Evolutionary conservation across 1,140 invertebrate genomes (phyloP), one percentile per base, ranked within the genome.

Genomic region (Macrostomum lignano): DNA sequence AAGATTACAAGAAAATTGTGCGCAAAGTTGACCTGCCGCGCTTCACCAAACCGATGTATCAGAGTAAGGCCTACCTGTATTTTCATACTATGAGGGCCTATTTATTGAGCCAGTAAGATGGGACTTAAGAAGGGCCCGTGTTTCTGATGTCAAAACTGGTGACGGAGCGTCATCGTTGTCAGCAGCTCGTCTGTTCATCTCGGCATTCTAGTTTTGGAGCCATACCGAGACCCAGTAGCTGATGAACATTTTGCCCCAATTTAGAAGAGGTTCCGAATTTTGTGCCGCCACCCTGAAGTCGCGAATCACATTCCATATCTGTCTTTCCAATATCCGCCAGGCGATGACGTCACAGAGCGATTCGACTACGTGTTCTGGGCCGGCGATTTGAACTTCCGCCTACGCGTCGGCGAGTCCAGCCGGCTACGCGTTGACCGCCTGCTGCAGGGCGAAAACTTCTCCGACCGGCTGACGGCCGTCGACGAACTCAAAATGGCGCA

Each of bases 291-390:
- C 22, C 11, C 4, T 33, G 11, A 13, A 11, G 11, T 9, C 32
- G 11, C 2, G 31, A 25, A 33, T 15, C 13, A 21, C 7, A 7
- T 15, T 30, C 10, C 13, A 11, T 30, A 34, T 20, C 19, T 38
- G 22, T 2, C 3, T 7, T 25, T 13, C 5, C 31, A 19, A 6
- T 7, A 11, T 5, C 7, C 25, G 7, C 19, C 21, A 31, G 6
- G 26, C 7, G 17, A 20, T 6, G 42, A 45, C 25, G 38, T 38
- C 25, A 50, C 47, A 14, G 24, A 41, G 7, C 34, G 41, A 11
- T 88, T 77, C 52, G 88, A 98, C 61, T 91, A 86, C 56, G 70
- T 96, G 0, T 94, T 98, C 55, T 98, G 88, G 86, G 86, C 82
- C 55, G 91, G 91, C 0, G 91, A 98, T 62, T 96, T 99, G 55